Base-by-base conservation (phyloP, 2,888 invertebrate genomes). In the Nomada flava region DNA sequence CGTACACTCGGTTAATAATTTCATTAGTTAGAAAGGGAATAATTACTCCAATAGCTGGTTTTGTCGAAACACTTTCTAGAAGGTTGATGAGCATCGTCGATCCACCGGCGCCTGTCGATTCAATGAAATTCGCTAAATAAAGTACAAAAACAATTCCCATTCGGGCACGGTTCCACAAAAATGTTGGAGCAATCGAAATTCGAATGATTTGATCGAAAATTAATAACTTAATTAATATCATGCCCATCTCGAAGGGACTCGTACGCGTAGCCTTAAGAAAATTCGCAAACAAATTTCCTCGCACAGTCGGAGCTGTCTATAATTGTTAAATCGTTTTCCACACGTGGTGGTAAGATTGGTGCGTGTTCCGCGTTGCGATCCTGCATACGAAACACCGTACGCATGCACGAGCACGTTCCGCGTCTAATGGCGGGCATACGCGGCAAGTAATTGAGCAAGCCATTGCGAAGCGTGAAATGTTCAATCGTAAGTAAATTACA, bases 391-490 rank as follows among this genome's bases (percentile, higher is more conserved):
- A 69, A 76, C 69, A n/a, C 36, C 42, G 62, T 65, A 59, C 72
- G 83, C 80, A 76, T 67, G 74, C 79, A 63, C 52, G 57, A 67
- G 67, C 70, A 75, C 55, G 52, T 57, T 60, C 70, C 62, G 44
- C 29, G 29, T 65, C 52, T 85, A 86, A 86, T 87, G 76, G 72
- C 71, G 55, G 55, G 64, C 64, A 62, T 76, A 78, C 53, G 80
- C 65, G 63, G 81, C 83, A 62, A 75, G 79, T 77, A 88, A 88
- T 85, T 76, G 89, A 89, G 84, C 79, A 62, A 85, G 80, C 62
- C 75, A 86, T 89, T 82, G 82, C 85, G 76, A 89, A 84, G 89
- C 88, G 85, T 89, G 85, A 88, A 88, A 88, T 87, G 84, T 73
- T 89, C 84, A 76, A 89, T 89, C 82, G 81, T 82, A 83, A 88